Percentiles rank a stretch among this genome's conserved stretches.
phyloP scores from a whole-genome alignment of 1,140 invertebrate species.

The Drosophila truncata region DNA sequence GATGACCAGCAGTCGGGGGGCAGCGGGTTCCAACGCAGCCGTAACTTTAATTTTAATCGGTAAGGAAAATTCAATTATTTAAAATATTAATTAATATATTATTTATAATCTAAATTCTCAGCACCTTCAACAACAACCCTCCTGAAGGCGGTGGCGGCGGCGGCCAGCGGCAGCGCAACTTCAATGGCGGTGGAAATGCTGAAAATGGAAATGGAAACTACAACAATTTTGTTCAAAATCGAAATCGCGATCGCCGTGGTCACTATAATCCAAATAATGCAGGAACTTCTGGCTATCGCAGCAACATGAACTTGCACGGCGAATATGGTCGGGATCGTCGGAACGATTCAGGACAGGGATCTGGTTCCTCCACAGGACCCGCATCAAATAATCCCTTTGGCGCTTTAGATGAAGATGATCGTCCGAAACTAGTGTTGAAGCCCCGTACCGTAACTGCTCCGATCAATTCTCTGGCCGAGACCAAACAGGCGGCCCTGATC shows the following conservation, averaged over 20 bases:
- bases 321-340: background rate
- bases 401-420: conserved; percentile 87
- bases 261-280: conserved; percentile 69
- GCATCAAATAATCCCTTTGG: conserved; percentile 3
- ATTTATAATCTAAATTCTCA: background rate
- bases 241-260: conserved; percentile 74
- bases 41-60: conserved; percentile 61
- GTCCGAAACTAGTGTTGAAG: conserved; percentile 92
- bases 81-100: background rate
- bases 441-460: conserved; percentile 93
- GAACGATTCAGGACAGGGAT: background rate
- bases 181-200: background rate
- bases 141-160: conserved; percentile 7
- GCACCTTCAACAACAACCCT: conserved; percentile 27
- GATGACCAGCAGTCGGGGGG: conserved; percentile 21
- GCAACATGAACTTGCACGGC: background rate
- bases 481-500: conserved; percentile 91
- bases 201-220: conserved; percentile 48
- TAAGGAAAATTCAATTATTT: background rate
- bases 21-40: conserved; percentile 50
- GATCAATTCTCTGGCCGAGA: conserved; percentile 93
- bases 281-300: conserved; percentile 3
- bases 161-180: conserved; percentile 8
- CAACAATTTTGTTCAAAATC: conserved; percentile 69
- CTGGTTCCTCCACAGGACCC: conserved; percentile 2